Percentiles rank a stretch among this genome's conserved stretches.
Conservation (phyloP, 2,797 vertebrate genomes). For the Delichon dasypus region DNA sequence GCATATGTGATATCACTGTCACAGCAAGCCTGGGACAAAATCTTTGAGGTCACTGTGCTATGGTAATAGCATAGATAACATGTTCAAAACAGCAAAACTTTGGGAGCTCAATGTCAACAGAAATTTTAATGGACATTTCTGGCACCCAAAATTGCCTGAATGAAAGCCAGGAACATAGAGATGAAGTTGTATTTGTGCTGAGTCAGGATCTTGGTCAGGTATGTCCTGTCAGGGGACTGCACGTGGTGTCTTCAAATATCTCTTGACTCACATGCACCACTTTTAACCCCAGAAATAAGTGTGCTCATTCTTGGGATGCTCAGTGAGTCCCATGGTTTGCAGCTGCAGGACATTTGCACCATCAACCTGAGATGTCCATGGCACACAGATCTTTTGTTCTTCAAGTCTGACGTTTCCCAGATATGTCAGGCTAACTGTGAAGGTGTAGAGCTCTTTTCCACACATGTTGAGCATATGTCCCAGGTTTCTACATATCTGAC, state of each 20-base stretch:
- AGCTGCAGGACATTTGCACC: background rate
- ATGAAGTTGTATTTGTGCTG: background rate
- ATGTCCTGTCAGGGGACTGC: rapidly evolving
- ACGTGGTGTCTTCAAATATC: background rate
- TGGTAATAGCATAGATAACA: rapidly evolving
- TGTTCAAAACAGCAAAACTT: background rate
- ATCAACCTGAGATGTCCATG: background rate
- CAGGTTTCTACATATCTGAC: background rate
- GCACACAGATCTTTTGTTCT: background rate
- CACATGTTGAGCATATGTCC: background rate
- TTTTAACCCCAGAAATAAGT: background rate
- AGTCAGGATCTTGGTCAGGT: background rate
- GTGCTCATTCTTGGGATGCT: background rate
- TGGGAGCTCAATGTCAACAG: background rate
- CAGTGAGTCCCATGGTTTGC: background rate
- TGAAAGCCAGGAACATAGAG: background rate
- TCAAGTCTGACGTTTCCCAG: background rate
- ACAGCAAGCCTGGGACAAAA: background rate
- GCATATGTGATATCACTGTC: rapidly evolving
- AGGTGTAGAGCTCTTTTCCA: background rate
- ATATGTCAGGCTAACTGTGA: background rate
- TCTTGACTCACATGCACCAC: background rate
- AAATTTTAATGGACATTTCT: background rate
- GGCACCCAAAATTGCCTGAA: background rate
- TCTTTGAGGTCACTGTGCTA: background rate